phyloP scores from a whole-genome alignment of 2,113 vertebrate species.

The Todiramphus saurophagus region DNA sequence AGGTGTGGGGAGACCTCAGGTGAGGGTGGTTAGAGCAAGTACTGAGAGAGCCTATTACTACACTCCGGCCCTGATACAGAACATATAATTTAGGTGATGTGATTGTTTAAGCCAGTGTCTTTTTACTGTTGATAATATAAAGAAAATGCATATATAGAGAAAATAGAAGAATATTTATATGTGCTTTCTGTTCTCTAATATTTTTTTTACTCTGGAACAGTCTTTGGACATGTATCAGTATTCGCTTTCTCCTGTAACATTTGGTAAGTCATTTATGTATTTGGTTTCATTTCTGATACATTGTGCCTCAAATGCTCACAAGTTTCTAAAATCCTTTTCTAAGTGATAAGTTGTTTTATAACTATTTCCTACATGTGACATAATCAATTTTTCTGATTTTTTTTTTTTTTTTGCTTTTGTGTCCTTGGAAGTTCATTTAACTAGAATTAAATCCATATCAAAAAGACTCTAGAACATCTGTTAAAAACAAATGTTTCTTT shows the following conservation, averaged over 20 bases:
- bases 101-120: background rate
- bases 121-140: background rate
- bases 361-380: background rate
- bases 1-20: background rate
- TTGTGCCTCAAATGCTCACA: background rate
- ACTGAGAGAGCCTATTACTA: background rate
- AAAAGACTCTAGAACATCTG: background rate
- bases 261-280: background rate
- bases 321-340: background rate
- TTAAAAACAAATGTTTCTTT: background rate
- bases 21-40: background rate
- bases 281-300: background rate
- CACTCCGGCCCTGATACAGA: too few relatives aligned
- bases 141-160: fast-evolving
- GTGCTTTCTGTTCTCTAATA: background rate
- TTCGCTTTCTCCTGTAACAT: background rate
- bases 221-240: background rate
- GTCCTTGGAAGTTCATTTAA: background rate
- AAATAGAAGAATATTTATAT: background rate
- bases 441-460: background rate
- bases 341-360: background rate
- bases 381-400: background rate
- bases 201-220: background rate
- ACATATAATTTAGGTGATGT: fast-evolving
- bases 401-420: background rate